Evolutionary conservation across 2,888 invertebrate species (phyloP).

Genomic region (Tromatobia lineatoria): DNA sequence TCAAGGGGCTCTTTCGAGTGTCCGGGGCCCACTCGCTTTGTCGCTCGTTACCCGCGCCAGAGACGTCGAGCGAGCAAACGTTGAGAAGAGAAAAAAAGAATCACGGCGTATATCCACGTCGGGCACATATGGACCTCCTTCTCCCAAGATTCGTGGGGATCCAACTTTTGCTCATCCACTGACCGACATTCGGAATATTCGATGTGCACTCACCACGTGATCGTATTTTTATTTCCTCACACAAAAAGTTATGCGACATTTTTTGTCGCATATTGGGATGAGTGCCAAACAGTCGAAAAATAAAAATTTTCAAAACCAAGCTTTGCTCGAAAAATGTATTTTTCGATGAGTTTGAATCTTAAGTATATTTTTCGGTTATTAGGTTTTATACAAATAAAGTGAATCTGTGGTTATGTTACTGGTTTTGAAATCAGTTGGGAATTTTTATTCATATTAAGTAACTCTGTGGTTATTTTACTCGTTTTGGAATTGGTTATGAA

Average conservation of each 20-base stretch:
- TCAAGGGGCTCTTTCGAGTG: slow-evolving; percentile 70
- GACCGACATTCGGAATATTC: slow-evolving; percentile 46
- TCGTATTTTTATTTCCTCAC: slow-evolving; percentile 11
- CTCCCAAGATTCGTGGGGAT: background rate
- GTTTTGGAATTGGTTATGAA: background rate
- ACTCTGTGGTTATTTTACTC: background rate
- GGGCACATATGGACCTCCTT: slow-evolving; percentile 26
- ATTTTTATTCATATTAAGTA: too few relatives aligned
- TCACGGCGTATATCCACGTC: slow-evolving; percentile 17
- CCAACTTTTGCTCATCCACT: slow-evolving; percentile 31
- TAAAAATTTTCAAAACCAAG: background rate
- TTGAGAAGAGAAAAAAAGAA: slow-evolving; percentile 41
- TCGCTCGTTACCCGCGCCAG: slow-evolving; percentile 65
- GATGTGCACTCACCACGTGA: slow-evolving; percentile 1
- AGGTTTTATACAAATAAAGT: background rate
- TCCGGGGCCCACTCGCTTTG: slow-evolving; percentile 59
- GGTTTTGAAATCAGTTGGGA: too few relatives aligned
- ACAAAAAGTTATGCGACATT: background rate
- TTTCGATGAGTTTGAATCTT: background rate
- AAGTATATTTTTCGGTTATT: background rate
- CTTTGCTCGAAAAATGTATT: background rate
- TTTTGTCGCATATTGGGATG: background rate
- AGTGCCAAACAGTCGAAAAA: background rate
- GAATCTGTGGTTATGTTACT: too few relatives aligned
- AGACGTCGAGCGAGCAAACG: slow-evolving; percentile 47